A percentile compares a stretch with the other conserved stretches of the same genome.
Evolutionary conservation across 2,888 invertebrate genomes (phyloP).

Genomic region (Holacanthella duospinosa): DNA sequence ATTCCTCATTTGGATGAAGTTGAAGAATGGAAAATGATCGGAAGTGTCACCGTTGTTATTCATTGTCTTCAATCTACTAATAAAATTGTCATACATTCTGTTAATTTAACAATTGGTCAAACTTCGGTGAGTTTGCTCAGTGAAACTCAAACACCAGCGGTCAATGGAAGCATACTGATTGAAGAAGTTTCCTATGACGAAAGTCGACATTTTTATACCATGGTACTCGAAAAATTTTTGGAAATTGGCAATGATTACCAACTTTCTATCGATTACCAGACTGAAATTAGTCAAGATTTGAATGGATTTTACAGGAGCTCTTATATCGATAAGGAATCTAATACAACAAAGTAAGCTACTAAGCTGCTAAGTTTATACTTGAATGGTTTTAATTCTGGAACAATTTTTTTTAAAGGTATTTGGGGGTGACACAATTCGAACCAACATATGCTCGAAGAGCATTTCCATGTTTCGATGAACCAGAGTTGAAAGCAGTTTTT

Average conservation of each 20-base stretch:
- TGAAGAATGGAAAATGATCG: background rate
- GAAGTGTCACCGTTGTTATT: background rate
- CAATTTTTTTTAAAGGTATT: constrained; percentile 48
- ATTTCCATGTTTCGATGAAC: constrained; percentile 89
- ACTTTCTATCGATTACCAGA: background rate
- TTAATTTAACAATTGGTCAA: background rate
- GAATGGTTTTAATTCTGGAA: constrained; percentile 7
- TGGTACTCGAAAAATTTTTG: background rate
- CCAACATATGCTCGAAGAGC: constrained; percentile 65
- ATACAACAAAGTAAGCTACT: constrained; percentile 14
- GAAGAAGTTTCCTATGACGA: background rate
- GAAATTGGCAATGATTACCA: background rate
- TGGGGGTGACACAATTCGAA: constrained; percentile 72
- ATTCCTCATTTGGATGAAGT: constrained; percentile 11
- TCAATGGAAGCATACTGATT: background rate
- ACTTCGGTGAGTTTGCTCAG: background rate
- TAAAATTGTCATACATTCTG: background rate
- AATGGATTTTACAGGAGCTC: constrained; percentile 61
- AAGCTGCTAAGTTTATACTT: background rate
- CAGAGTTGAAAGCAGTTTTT: constrained; percentile 72
- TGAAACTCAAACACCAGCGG: background rate
- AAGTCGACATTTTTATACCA: background rate
- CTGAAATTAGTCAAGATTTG: constrained; percentile 50
- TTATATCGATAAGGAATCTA: constrained; percentile 50
- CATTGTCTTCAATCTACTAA: background rate